A percentile compares a stretch with the other conserved stretches of the same genome.
These are phyloP conservation scores for Coenobita brevimanus DNA, from an alignment of 1,140 invertebrate genomes.

Conservation along the genomic window DNA sequence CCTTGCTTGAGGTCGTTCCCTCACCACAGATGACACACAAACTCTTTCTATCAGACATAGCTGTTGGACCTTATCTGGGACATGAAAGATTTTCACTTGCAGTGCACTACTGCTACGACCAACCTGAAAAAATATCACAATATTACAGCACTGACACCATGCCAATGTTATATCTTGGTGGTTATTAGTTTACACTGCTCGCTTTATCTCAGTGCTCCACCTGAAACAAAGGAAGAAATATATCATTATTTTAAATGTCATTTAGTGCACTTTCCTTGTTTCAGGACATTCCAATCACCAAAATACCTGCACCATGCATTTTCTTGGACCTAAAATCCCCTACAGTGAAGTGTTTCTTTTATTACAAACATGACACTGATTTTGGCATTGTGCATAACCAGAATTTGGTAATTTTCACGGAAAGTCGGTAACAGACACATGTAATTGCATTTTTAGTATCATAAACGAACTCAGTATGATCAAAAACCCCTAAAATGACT, in stretches of 20 bases:
- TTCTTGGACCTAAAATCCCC: no score
- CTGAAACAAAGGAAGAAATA: no score
- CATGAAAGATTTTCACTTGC: background rate
- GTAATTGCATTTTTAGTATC: no score
- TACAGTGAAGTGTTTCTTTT: background rate
- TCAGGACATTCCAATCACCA: background rate
- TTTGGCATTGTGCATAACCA: background rate
- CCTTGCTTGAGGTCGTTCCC: background rate
- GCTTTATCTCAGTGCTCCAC: background rate
- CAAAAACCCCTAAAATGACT: no score
- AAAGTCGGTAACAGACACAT: slow-evolving; percentile 17
- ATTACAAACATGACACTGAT: background rate
- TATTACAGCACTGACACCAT: slow-evolving; percentile 1
- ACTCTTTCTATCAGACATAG: slow-evolving; percentile 1
- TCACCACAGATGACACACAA: background rate
- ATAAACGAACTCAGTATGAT: no score
- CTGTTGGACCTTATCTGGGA: slow-evolving; percentile 1
- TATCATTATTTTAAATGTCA: slow-evolving; percentile 4
- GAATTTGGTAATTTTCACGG: background rate
- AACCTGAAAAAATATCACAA: background rate
- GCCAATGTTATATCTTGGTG: slow-evolving; percentile 2
- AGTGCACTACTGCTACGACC: background rate
- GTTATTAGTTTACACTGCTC: background rate
- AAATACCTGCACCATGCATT: background rate
- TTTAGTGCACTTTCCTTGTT: background rate